Evolutionary conservation across 53 echinoderm and acorn worm species (phyloP), one percentile per base, ranked within the genome.

Genomic region (Echinometra lucunter): DNA sequence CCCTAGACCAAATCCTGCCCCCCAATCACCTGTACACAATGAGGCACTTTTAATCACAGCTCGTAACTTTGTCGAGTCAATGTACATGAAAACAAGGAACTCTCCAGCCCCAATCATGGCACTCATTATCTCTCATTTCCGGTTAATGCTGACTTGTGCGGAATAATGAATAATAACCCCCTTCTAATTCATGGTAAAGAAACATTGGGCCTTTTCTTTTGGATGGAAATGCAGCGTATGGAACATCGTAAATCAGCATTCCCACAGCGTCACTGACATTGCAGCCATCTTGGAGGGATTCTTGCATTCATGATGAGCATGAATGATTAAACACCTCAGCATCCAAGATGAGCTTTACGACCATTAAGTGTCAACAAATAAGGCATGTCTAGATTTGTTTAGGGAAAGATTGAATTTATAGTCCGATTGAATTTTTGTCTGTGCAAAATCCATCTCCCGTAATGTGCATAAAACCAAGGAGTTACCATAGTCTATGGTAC

Each of bases 101-200:
- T 49, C 45, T 28, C 49, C 49, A 53, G 85, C 85, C 85, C 47
- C 53, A 49, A 85, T 47, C 85, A 85, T 49, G 85, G 49, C 8
- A 28, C 85, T 85, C 85, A 85, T 85, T 47, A 85, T 18, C 27
- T 18, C 9, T 49, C 85, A 49, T 85, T 85, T 85, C 85, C 49
- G 12, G 49, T 85, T 85, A 85, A 11, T 30, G 53, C 85, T 49
- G 85, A 85, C 85, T 49, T 40, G 21, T 49, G 28, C 85, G 3
- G 85, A 85, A 85, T 85, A 85, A 85, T 85, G 85, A 85, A 85
- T 85, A 85, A 85, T 49, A 85, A 85, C 85, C n/a, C n/a, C 30
- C 85, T 11, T 42, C 85, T 49, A n/a, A n/a, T n/a, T 85, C 49
- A 6, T 23, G 49, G 49, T 85, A 85, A 85, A 49, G 49, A 85